Evolutionary conservation across 1,140 invertebrate species (phyloP).

Genomic region (Tetranychus urticae): DNA sequence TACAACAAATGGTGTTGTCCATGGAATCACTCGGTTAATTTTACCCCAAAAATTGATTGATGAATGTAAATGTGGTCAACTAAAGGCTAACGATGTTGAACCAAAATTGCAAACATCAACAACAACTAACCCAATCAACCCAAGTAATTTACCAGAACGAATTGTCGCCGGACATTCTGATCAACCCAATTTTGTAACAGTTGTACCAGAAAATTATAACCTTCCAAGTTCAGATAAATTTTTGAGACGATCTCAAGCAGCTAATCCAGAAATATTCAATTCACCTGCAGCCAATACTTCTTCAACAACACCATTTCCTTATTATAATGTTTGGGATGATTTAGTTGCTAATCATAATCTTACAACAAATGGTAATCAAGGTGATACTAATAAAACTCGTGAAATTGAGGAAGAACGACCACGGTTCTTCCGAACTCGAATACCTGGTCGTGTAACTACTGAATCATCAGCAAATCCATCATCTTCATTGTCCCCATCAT

Average conservation of each 20-base stretch:
- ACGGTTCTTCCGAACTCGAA: background rate
- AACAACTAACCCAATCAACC: background rate
- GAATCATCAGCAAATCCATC: background rate
- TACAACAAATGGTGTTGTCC: slow-evolving; percentile 26
- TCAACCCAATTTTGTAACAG: background rate
- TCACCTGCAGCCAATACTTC: background rate
- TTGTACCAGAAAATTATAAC: background rate
- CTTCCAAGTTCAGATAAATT: background rate
- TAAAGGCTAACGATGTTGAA: background rate
- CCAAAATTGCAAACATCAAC: background rate
- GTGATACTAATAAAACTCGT: background rate
- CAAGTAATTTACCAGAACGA: background rate
- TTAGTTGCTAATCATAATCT: background rate
- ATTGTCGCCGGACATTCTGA: background rate
- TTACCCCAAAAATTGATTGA: slow-evolving; percentile 17
- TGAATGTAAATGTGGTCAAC: slow-evolving; percentile 6
- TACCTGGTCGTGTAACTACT: background rate
- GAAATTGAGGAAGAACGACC: background rate
- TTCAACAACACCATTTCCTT: background rate
- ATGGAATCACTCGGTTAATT: slow-evolving; percentile 28
- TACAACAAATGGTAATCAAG: background rate
- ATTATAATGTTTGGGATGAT: background rate
- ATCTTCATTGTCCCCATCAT: background rate
- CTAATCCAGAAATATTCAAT: background rate
- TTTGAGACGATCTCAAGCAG: background rate